phyloP scores from a whole-genome alignment of 1,140 invertebrate species.

The Drosophila kepulauana region DNA sequence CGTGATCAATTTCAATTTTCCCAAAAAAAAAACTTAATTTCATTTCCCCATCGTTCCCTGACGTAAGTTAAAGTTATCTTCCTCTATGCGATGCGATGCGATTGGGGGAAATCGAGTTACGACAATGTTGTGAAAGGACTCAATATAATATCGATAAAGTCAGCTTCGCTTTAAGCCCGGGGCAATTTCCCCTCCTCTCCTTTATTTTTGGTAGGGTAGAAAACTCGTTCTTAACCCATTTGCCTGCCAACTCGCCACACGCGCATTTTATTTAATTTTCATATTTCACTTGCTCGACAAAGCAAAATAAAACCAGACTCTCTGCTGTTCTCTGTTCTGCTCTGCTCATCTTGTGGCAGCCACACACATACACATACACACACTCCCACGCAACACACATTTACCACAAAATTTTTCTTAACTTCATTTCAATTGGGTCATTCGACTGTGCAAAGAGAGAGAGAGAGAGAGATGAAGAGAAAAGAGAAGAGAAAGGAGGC shows the following conservation, averaged over 20 bases:
- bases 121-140: slow-evolving; percentile 47
- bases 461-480: not conserved
- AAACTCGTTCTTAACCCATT: slow-evolving; percentile 60
- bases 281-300: slow-evolving; percentile 25
- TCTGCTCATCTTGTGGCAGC: slow-evolving; percentile 5
- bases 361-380: not conserved
- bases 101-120: slow-evolving; percentile 9
- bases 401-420: slow-evolving; percentile 8
- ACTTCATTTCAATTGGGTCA: slow-evolving; percentile 27
- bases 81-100: not conserved
- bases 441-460: slow-evolving; percentile 3
- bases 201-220: slow-evolving; percentile 9
- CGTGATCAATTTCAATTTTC: slow-evolving; percentile 64
- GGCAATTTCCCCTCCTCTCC: slow-evolving; percentile 48
- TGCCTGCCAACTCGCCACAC: slow-evolving; percentile 52
- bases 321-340: not conserved
- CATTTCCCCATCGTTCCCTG: not conserved
- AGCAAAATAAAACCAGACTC: slow-evolving; percentile 3
- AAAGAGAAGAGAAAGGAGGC: not conserved
- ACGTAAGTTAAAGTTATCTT: not conserved
- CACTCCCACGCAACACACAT: not conserved
- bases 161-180: slow-evolving; percentile 45
- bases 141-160: slow-evolving; percentile 58
- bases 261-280: slow-evolving; percentile 62
- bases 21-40: slow-evolving; percentile 16